phyloP scores from a whole-genome alignment of 2,113 vertebrate species.

The Oreochromis aureus region DNA sequence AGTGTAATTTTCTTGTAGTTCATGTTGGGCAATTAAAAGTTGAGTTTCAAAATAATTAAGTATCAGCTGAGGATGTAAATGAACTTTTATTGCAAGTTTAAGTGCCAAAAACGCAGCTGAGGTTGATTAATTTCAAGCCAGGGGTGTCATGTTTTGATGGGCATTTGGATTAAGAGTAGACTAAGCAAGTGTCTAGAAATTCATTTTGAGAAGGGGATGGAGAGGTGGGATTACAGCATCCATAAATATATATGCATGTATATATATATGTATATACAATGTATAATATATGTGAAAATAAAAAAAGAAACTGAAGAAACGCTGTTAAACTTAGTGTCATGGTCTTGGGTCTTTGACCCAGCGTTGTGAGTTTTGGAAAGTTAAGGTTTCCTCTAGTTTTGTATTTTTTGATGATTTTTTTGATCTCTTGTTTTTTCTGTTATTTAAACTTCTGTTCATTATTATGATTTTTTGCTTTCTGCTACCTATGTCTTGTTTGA shows the following conservation, averaged over 20 bases:
- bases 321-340: not conserved
- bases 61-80: not conserved
- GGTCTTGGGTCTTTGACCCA: too few relatives aligned
- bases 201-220: not conserved
- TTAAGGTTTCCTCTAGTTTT: too few relatives aligned
- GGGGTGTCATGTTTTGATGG: not conserved
- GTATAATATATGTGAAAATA: not conserved
- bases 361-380: too few relatives aligned
- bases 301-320: not conserved
- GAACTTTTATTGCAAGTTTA: not conserved
- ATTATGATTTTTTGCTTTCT: not conserved
- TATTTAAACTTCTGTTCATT: not conserved
- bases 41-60: not conserved
- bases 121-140: not conserved
- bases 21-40: not conserved
- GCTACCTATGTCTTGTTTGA: not conserved
- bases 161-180: not conserved
- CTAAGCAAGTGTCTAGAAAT: not conserved
- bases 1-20: not conserved
- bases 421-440: too few relatives aligned
- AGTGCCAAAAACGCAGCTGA: not conserved
- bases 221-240: not conserved
- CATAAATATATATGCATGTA: too few relatives aligned
- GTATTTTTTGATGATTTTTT: too few relatives aligned
- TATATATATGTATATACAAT: not conserved